Evolutionary conservation across 2,888 invertebrate species (phyloP), one percentile per base, ranked within the genome.

Genomic region (Ditylenchus weischeri): DNA sequence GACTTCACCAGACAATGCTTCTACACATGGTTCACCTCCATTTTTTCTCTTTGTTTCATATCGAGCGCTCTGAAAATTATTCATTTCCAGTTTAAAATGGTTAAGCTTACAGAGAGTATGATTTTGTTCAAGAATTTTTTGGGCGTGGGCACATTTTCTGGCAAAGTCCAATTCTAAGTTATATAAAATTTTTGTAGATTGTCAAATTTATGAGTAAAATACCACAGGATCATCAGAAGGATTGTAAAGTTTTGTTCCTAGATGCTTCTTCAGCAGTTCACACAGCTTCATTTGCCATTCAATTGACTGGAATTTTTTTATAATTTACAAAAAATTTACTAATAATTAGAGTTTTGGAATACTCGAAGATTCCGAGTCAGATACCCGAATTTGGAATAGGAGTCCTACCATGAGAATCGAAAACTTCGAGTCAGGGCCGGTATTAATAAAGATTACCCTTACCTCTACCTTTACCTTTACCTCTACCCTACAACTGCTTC

Each of bases 211-310:
- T 43, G 8, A 43, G 15, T 15, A 13, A 8, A 15, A 43, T 13
- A 43, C 43, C 43, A 71, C 74, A 7, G 64, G 38, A 57, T 73
- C 73, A 11, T 61, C 62, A 4, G 60, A 29, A 23, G 80, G 71
- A 77, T 78, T 65, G 60, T 78, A 75, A n/a, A 75, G 69, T 21
- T 62, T 54, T 68, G 84, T 82, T 15, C 84, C 84, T 38, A 87
- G 78, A 48, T 82, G 78, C 35, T 78, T 72, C 29, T 74, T 77
- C 76, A 86, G 74, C 68, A 82, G 74, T 15, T 78, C 71, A 0
- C 84, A 84, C 75, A 86, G 83, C 21, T 78, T 77, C 67, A 83
- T 81, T 78, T 87, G 87, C 76, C 84, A 84, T 65, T 83, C 83
- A 19, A 84, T 69, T 8, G 82, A 83, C 72, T 86, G 86, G 43